Base-by-base conservation (phyloP, 2,888 invertebrate genomes). In the Meta bourneti region DNA sequence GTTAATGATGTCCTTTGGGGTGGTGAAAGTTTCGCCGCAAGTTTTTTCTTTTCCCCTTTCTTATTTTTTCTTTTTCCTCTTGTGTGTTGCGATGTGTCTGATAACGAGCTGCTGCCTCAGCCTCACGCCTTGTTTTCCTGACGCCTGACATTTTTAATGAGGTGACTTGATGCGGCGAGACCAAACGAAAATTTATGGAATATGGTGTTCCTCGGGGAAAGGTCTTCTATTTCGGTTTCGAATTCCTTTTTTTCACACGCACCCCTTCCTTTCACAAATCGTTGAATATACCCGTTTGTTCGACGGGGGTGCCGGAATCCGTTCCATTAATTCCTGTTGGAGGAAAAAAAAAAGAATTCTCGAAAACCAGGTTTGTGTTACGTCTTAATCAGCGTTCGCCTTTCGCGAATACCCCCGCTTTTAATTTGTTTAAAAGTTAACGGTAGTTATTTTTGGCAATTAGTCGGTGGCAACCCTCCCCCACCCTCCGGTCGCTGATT, bases 1-100 rank as follows among this genome's bases (percentile, higher is more conserved):
- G 84, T 91, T 91, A 91, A 91, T 91, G 91, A 91, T 91, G 83
- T 91, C 91, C 91, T 91, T 82, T 86, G 79, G 90, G 90, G 81
- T 88, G 87, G 82, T 83, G 87, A 87, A 87, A 91, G 87, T 82
- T 52, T 80, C 20, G 4, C 34, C 13, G 72, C 9, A n/a, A 54
- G 8, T 49, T 71, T 89, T 80, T 75, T 82, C 49, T n/a, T 88
- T 19, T 81, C 49, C 69, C 49, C 70, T 19, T 49, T 16, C 48
- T 7, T 48, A 13, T 51, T 77, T 77, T 83, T 72, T 84, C 74
- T 84, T 52, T 54, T 70, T 6, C 34, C 34, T 34, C 34, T 19
- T 34, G n/a, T 61, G 49, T 61, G 77, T 20, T 87, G 87, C 78
- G 61, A 11, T 34, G 86, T 82, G 69, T 77, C 61, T 83, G 90